Conservation (phyloP, 2,888 invertebrate genomes). For the Diploptera punctata region DNA sequence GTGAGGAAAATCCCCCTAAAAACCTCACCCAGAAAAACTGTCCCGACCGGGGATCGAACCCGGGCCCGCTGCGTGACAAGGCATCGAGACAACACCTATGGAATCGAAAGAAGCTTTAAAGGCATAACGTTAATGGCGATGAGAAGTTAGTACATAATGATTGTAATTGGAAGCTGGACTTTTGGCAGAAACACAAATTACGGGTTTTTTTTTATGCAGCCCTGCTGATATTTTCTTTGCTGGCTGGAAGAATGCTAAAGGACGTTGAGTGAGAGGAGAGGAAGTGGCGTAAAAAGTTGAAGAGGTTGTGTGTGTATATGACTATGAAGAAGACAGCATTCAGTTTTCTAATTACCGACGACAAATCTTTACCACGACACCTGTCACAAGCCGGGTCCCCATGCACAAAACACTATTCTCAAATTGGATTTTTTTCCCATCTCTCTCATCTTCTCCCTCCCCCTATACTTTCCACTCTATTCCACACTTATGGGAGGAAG, state of each 20-base stretch:
- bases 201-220: background rate
- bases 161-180: too few species aligned
- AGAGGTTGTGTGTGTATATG: slow-evolving; percentile 48
- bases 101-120: too few species aligned
- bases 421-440: slow-evolving; percentile 53
- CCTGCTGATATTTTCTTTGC: background rate
- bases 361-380: slow-evolving; percentile 56
- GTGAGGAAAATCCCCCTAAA: too few species aligned
- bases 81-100: too few species aligned
- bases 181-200: too few species aligned
- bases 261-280: slow-evolving; percentile 4
- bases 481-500: background rate
- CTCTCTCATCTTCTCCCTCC: background rate
- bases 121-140: too few species aligned
- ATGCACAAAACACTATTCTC: slow-evolving; percentile 50
- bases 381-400: slow-evolving; percentile 52
- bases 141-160: too few species aligned
- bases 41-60: too few species aligned
- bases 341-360: slow-evolving; percentile 56
- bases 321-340: slow-evolving; percentile 52
- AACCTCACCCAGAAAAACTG: too few species aligned
- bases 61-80: too few species aligned
- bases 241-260: slow-evolving; percentile 4
- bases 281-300: slow-evolving; percentile 4
- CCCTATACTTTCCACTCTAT: background rate